A percentile compares a stretch with the other conserved stretches of the same genome.
Evolutionary conservation across 2,888 invertebrate genomes (phyloP).

Genomic region (Eurytoma californica): DNA sequence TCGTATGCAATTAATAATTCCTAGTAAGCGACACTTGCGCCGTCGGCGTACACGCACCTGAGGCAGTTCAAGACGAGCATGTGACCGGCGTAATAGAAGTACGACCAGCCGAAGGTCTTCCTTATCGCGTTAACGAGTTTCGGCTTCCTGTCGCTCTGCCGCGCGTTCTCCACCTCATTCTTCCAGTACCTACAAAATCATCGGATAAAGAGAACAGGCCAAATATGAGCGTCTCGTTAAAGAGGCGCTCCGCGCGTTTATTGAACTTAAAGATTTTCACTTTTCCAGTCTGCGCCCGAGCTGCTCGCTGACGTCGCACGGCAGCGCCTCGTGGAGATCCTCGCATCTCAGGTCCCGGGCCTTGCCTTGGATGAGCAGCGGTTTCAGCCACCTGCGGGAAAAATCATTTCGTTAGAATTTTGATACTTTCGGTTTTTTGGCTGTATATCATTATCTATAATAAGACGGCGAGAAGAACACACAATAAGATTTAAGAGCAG

Average conservation of each 20-base stretch:
- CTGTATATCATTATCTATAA: too few species aligned
- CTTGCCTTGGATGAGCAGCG: constrained; percentile 80
- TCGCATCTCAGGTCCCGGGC: constrained; percentile 80
- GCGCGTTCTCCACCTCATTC: constrained; percentile 77
- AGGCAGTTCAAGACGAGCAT: constrained; percentile 78
- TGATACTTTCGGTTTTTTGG: neutral
- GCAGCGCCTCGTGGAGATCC: constrained; percentile 81
- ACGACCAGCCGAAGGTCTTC: constrained; percentile 79
- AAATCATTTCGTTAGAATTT: neutral
- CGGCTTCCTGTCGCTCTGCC: constrained; percentile 77
- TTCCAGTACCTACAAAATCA: constrained; percentile 78
- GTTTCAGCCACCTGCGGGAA: constrained; percentile 80
- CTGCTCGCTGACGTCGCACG: constrained; percentile 79
- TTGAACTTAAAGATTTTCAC: constrained; percentile 65
- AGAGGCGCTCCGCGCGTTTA: neutral
- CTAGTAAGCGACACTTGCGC: too few species aligned
- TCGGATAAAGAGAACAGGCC: neutral
- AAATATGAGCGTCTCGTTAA: neutral
- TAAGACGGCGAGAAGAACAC: too few species aligned
- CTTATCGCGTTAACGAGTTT: constrained; percentile 79
- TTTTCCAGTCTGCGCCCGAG: constrained; percentile 81
- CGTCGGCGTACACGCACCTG: constrained; percentile 75
- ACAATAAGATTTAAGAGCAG: too few species aligned
- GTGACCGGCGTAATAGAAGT: constrained; percentile 79
- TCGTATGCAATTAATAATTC: too few species aligned